These are phyloP conservation scores for Crenuchus spilurus DNA, from an alignment of 2,797 vertebrate genomes.

Conservation along the genomic window DNA sequence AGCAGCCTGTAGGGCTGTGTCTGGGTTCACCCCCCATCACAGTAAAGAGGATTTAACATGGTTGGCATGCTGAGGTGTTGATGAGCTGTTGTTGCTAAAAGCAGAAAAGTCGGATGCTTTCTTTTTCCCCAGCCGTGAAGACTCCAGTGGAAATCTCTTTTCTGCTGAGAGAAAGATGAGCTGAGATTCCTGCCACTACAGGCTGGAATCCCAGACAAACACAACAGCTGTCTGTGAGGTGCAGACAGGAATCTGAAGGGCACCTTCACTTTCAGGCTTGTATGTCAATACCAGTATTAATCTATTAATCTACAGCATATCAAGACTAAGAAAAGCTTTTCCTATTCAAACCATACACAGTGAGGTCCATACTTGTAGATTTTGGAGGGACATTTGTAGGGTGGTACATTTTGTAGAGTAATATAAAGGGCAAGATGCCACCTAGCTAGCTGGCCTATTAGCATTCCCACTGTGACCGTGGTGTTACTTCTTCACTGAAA, in stretches of 20 bases:
- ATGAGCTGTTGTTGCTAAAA: constrained; percentile 16
- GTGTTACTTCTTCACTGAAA: too few relatives aligned
- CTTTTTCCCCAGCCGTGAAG: constrained; percentile 2
- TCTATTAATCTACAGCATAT: too few relatives aligned
- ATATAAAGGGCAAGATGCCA: too few relatives aligned
- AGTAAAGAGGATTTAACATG: constrained; percentile 20
- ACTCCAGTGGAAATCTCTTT: constrained; percentile 17
- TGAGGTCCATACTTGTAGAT: too few relatives aligned
- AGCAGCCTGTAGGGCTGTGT: not conserved
- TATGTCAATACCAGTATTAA: too few relatives aligned
- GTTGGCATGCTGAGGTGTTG: constrained; percentile 14
- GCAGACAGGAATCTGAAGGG: not conserved
- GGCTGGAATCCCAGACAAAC: not conserved
- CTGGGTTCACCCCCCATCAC: constrained; percentile 4
- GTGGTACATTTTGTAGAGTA: too few relatives aligned
- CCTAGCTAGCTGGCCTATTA: too few relatives aligned
- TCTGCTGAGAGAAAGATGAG: not conserved
- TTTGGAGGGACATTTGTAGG: too few relatives aligned
- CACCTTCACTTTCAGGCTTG: not conserved
- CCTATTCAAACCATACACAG: too few relatives aligned
- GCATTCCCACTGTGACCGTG: too few relatives aligned
- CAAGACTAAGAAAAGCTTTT: too few relatives aligned
- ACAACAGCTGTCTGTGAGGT: not conserved
- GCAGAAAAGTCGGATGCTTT: not conserved
- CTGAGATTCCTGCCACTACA: not conserved